These are phyloP conservation scores for Triplophysa bombifrons DNA, from an alignment of 2,797 vertebrate species.

Conservation along the genomic window DNA sequence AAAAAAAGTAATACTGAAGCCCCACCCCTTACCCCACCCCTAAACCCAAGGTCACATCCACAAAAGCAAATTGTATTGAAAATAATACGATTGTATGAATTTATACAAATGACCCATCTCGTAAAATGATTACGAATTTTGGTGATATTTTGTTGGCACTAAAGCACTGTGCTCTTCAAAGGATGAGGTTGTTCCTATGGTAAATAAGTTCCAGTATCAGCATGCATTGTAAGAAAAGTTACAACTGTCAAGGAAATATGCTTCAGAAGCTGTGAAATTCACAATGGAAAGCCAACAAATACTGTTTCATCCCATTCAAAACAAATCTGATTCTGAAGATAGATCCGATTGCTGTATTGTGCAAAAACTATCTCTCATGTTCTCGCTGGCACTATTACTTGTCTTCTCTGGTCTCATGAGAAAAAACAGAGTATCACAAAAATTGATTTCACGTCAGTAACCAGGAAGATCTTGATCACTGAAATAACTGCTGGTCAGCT, in stretches of 20 bases:
- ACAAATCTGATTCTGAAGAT: neutral
- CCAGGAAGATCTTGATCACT: neutral
- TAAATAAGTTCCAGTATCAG: neutral
- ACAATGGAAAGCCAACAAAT: neutral
- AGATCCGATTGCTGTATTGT: slow-evolving; percentile 3
- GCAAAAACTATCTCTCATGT: neutral
- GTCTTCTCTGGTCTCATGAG: slow-evolving; percentile 1
- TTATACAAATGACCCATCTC: too few species aligned
- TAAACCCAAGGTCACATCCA: too few species aligned
- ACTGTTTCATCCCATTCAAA: neutral
- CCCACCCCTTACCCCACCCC: too few species aligned
- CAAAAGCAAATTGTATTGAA: too few species aligned
- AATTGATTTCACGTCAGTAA: slow-evolving; percentile 4
- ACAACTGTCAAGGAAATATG: neutral
- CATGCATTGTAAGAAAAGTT: neutral
- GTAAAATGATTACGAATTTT: too few species aligned
- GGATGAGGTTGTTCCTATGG: too few species aligned
- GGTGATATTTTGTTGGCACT: too few species aligned
- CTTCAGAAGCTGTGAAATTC: neutral
- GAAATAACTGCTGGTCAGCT: neutral
- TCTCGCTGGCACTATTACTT: neutral
- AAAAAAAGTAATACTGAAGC: too few species aligned
- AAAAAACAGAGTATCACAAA: neutral
- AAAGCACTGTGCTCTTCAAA: too few species aligned
- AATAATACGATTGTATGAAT: too few species aligned